Base-by-base conservation (phyloP, 2,113 vertebrate genomes). In the Grantiella picta region DNA sequence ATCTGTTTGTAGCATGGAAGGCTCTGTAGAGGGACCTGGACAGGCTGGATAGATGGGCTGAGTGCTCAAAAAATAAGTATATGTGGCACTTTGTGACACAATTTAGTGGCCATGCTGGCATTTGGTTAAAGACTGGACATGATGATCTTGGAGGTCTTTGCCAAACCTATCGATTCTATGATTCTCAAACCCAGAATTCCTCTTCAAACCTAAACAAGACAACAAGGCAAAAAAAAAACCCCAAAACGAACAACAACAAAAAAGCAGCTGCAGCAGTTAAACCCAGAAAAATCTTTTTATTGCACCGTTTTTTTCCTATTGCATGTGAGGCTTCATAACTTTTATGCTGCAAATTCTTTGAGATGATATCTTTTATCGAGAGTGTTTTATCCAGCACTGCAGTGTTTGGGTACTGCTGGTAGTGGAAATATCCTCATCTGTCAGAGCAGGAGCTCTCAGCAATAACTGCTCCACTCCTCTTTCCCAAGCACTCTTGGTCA, bases 41-140 rank as follows among this genome's bases (percentile, higher is more conserved):
- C 18, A 42, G 23, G 64, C 42, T 54, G 31, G 40, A 63, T 56
- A 5, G 9, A 19, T 23, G 35, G 31, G 29, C 29, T 12, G 25
- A 76, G 2, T 9, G 20, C 42, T 49, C 1, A 61, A 14, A 40
- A 63, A 42, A 14, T 24, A 3, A 36, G 38, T 23, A 49, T 31
- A 77, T 24, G 56, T 77, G 71, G 31, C 42, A 14, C 10, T 12
- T 63, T 35, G 22, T 76, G 50, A 5, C 36, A 21, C 1, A 0
- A 31, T 28, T 70, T 27, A 11, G 25, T 36, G 38, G 7, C 16
- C 20, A 8, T 25, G 28, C 53, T 60, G 20, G 24, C 21, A 38
- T 25, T 66, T 0, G 0, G 19, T n/a, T 38, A 60, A 60, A 70
- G 15, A 33, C 6, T 44, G 31, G 35, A 10, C 3, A 1, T 24